Percentiles rank a stretch among this genome's conserved stretches.
phyloP scores from a whole-genome alignment of 1,140 invertebrate genomes.

The Papilio xuthus region DNA sequence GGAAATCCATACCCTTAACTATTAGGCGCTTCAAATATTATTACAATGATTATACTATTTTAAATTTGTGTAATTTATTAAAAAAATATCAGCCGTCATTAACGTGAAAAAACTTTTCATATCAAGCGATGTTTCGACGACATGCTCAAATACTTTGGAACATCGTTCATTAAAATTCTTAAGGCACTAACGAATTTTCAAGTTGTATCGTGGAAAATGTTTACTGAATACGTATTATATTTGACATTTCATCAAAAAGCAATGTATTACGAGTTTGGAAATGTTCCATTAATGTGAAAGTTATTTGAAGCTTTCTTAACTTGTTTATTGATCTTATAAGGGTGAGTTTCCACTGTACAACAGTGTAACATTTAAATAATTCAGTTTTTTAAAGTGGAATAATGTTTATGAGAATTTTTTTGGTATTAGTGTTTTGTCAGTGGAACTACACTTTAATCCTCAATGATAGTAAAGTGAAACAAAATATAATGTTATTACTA shows the following conservation, averaged over 20 bases:
- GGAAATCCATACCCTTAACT: no score
- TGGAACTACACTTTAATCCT: neutral
- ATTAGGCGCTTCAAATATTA: no score
- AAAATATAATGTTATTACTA: neutral
- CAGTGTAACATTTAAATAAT: neutral
- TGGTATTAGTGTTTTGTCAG: neutral
- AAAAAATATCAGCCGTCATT: neutral
- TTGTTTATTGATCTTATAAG: slow-evolving; percentile 1
- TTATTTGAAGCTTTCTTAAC: neutral
- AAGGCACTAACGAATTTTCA: neutral
- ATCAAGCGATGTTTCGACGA: slow-evolving; percentile 1
- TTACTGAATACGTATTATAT: slow-evolving; percentile 8
- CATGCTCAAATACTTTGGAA: slow-evolving; percentile 7
- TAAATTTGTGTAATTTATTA: neutral
- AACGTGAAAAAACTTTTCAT: neutral
- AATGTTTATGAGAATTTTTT: neutral
- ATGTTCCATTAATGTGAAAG: slow-evolving; percentile 3
- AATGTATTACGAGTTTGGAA: neutral
- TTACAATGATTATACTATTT: no score
- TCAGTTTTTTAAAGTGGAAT: neutral
- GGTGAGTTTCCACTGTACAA: neutral
- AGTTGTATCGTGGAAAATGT: neutral
- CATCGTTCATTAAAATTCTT: slow-evolving; percentile 6
- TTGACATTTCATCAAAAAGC: slow-evolving; percentile 21
- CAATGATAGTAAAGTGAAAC: neutral